phyloP scores from a whole-genome alignment of 2,113 vertebrate species.

The Reinhardtius hippoglossoides region DNA sequence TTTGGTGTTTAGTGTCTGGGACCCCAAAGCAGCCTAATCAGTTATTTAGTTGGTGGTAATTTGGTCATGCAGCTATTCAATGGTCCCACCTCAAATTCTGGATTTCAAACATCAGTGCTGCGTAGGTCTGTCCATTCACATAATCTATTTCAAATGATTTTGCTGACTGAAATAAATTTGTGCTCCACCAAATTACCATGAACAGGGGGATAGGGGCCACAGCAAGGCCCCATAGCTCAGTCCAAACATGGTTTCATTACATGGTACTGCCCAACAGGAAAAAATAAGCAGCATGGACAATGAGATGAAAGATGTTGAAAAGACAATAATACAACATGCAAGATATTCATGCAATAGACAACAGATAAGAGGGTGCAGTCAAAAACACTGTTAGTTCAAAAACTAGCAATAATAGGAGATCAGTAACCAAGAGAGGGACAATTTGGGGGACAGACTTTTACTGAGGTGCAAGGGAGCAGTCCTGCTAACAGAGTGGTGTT shows the following conservation, averaged over 20 bases:
- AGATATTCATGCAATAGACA: slow-evolving; percentile 12
- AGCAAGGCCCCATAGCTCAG: too few relatives aligned
- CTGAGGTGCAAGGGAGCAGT: background rate
- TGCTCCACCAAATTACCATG: too few relatives aligned
- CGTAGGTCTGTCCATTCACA: too few relatives aligned
- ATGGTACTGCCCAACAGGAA: background rate
- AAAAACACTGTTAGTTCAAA: background rate
- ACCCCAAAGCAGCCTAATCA: too few relatives aligned
- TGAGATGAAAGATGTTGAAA: background rate
- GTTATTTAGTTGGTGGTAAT: background rate
- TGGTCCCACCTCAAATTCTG: too few relatives aligned
- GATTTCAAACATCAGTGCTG: too few relatives aligned
- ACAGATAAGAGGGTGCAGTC: background rate
- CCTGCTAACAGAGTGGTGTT: background rate
- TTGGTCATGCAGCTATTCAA: background rate
- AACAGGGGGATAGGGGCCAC: too few relatives aligned
- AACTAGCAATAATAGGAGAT: background rate
- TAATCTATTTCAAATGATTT: too few relatives aligned
- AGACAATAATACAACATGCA: background rate
- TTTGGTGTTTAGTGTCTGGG: too few relatives aligned
- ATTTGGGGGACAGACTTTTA: background rate
- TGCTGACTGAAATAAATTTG: too few relatives aligned
- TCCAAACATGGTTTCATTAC: too few relatives aligned
- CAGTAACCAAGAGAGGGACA: background rate
- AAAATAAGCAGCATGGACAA: background rate